Evolutionary conservation across 2,888 invertebrate species (phyloP).

Genomic region (Camponotus fellah): DNA sequence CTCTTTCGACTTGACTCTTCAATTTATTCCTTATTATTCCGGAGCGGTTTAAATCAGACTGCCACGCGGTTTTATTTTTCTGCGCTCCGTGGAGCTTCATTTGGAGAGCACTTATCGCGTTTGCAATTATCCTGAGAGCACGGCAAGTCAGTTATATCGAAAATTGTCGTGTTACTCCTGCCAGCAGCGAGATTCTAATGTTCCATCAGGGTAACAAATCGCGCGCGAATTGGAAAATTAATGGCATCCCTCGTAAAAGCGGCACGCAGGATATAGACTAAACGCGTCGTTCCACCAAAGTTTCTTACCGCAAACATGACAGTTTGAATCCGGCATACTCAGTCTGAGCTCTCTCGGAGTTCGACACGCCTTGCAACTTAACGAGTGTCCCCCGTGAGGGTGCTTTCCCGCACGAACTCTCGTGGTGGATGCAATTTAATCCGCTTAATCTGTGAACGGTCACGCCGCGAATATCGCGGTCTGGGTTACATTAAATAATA

Average conservation of each 20-base stretch:
- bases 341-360: conserved; percentile 47
- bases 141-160: conserved; percentile 50
- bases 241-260: conserved; percentile 39
- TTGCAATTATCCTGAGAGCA: conserved; percentile 67
- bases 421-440: conserved; percentile 64
- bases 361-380: conserved; percentile 48
- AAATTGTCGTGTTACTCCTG: conserved; percentile 58
- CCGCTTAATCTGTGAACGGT: conserved; percentile 34
- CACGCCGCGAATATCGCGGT: conserved; percentile 24
- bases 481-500: conserved; percentile 15
- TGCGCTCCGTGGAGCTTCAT: background rate
- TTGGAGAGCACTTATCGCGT: conserved; percentile 48
- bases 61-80: too few species aligned
- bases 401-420: conserved; percentile 48
- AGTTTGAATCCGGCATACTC: conserved; percentile 45
- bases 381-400: conserved; percentile 52
- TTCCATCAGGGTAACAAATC: background rate
- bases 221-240: conserved; percentile 36
- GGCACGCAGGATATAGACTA: conserved; percentile 44
- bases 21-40: background rate
- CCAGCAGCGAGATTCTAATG: conserved; percentile 19
- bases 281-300: conserved; percentile 22
- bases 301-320: conserved; percentile 46
- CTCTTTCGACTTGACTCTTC: background rate
- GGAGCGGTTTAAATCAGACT: background rate